Percentiles rank a stretch among this genome's conserved stretches.
Evolutionary conservation across 2,888 invertebrate genomes (phyloP).

Genomic region (Elegia similella): DNA sequence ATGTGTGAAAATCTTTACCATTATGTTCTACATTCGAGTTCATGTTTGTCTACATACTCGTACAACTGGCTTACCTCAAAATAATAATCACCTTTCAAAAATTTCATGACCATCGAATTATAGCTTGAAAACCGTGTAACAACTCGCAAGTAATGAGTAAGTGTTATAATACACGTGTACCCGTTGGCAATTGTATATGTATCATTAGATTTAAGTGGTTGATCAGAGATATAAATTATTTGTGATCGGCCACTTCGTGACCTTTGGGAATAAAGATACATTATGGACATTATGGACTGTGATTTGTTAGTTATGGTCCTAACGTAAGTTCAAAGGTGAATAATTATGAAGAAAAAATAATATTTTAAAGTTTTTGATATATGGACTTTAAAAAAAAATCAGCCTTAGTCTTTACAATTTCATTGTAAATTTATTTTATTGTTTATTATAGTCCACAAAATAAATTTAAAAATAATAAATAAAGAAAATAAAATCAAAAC

Average conservation of each 20-base stretch:
- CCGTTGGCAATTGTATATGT: background rate
- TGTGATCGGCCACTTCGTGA: conserved; percentile 2
- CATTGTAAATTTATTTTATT: no score
- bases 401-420: no score
- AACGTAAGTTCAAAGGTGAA: background rate
- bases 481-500: no score
- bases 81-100: background rate
- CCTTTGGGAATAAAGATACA: conserved; percentile 3
- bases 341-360: no score
- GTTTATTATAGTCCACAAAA: no score
- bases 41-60: background rate
- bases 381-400: background rate
- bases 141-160: background rate
- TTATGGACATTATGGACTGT: conserved; percentile 1
- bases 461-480: no score
- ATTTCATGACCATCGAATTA: conserved; percentile 1
- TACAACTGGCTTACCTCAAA: background rate
- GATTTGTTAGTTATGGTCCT: background rate
- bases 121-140: background rate
- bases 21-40: background rate
- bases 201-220: conserved; percentile 5
- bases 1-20: background rate
- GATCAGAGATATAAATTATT: conserved; percentile 1
- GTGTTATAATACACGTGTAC: background rate
- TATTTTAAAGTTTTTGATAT: background rate